These are phyloP conservation scores for Junco hyemalis DNA, from an alignment of 2,113 vertebrate species.

Conservation along the genomic window DNA sequence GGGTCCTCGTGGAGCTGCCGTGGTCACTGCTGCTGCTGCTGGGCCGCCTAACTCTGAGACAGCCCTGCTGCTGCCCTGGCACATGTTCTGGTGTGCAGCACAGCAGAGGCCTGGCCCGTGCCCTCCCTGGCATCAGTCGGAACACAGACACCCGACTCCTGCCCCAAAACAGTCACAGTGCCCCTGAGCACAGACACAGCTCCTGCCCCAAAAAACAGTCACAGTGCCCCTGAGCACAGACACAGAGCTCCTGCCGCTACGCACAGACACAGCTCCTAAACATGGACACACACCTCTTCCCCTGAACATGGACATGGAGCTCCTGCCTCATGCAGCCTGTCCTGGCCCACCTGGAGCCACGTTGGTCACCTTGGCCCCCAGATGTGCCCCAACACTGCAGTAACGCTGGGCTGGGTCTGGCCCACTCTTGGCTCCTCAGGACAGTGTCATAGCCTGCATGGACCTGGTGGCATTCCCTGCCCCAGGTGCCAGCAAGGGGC, in stretches of 20 bases:
- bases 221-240: not conserved
- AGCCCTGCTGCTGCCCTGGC: not conserved
- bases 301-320: accelerated
- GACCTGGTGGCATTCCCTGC: not conserved
- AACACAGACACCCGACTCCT: not conserved
- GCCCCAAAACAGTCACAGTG: not conserved
- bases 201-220: not conserved
- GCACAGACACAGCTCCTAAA: not conserved
- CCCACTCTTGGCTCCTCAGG: accelerated
- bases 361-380: accelerated
- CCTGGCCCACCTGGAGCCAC: not conserved
- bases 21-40: not conserved
- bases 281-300: not conserved
- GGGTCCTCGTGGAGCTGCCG: not conserved
- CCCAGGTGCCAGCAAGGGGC: not conserved
- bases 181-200: not conserved
- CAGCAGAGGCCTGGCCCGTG: not conserved
- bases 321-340: not conserved
- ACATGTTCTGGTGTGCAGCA: not conserved
- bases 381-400: accelerated
- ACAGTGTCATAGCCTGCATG: accelerated
- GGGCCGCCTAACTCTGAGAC: accelerated
- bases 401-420: not conserved
- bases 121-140: not conserved
- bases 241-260: not conserved